Percentiles rank a stretch among this genome's conserved stretches.
Evolutionary conservation across 2,888 invertebrate species (phyloP).

Genomic region (Polydrusus cervinus): DNA sequence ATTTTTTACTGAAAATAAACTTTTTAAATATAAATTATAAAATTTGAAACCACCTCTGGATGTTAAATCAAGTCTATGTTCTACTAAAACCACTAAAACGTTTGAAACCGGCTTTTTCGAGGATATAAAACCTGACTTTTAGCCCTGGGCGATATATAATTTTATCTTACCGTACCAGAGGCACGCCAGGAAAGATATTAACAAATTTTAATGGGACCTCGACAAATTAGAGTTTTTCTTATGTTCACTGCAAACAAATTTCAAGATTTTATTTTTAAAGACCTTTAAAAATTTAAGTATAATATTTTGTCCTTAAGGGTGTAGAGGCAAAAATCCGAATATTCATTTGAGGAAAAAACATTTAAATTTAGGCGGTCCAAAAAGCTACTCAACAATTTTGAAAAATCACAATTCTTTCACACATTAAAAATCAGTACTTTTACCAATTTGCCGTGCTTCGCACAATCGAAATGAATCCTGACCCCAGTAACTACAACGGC

Average conservation of each 20-base stretch:
- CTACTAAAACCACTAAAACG: neutral
- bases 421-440: slow-evolving; percentile 2
- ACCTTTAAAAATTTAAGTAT: no score
- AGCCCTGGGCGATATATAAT: neutral
- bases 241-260: no score
- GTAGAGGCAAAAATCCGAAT: no score
- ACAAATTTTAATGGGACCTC: neutral
- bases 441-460: neutral
- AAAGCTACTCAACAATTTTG: neutral
- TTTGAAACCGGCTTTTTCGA: neutral
- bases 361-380: slow-evolving; percentile 4
- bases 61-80: neutral
- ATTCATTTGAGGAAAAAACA: no score
- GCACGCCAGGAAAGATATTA: neutral
- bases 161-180: neutral
- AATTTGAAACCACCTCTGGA: neutral
- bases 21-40: neutral
- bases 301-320: no score
- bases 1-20: neutral
- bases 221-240: neutral
- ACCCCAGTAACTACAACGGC: slow-evolving; percentile 40
- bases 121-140: neutral
- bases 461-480: slow-evolving; percentile 29
- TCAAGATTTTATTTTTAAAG: no score
- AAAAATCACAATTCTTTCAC: neutral